Conservation (phyloP, 2,113 vertebrate genomes). For the Xenotilapia caudafasciata region DNA sequence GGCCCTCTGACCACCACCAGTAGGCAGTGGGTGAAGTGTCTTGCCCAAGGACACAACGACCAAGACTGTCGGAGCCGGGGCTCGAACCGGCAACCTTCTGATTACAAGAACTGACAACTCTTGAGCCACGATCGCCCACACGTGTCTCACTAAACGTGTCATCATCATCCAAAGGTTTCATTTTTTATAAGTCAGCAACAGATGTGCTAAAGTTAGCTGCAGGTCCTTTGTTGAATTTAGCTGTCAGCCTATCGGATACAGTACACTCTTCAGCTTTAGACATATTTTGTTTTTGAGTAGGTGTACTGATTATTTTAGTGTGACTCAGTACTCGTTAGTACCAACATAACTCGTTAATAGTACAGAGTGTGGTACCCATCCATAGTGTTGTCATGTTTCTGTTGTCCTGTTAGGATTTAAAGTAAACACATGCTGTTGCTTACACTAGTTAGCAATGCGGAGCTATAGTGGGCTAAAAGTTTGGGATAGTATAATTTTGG, state of each 20-base stretch:
- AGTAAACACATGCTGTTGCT: accelerated
- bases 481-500: not conserved
- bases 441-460: accelerated
- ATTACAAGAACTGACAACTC: not conserved
- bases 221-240: not conserved
- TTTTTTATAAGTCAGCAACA: not conserved
- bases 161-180: accelerated
- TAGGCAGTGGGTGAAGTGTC: accelerated
- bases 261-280: accelerated
- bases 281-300: not conserved
- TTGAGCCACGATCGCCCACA: accelerated
- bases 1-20: not conserved
- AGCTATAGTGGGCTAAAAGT: not conserved
- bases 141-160: accelerated
- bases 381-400: not conserved
- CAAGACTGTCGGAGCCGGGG: accelerated
- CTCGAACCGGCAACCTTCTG: accelerated
- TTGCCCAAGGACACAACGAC: not conserved
- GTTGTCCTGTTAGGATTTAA: accelerated
- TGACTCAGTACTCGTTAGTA: not conserved
- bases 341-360: accelerated
- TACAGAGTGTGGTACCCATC: not conserved
- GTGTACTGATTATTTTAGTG: not conserved
- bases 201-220: not conserved
- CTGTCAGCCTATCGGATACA: accelerated